A percentile compares a stretch with the other conserved stretches of the same genome.
These are phyloP conservation scores for Moxostoma hubbsi DNA, from an alignment of 2,797 vertebrate genomes.

Conservation along the genomic window DNA sequence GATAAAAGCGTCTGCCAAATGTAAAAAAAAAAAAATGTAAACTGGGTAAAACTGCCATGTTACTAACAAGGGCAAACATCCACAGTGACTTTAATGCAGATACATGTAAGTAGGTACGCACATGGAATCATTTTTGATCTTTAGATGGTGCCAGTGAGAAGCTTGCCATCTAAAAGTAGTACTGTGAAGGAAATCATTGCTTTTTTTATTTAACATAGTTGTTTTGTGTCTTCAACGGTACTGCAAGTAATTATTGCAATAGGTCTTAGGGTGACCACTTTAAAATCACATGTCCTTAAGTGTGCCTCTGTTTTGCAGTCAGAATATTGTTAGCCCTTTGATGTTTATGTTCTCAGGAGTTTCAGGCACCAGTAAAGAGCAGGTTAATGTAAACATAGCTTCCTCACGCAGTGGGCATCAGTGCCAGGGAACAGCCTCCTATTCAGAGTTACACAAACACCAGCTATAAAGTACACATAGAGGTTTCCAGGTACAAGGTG, in stretches of 20 bases:
- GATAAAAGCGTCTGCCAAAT: no score
- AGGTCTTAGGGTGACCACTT: background rate
- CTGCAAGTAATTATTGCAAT: no score
- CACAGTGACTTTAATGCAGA: background rate
- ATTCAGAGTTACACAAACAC: conserved; percentile 16
- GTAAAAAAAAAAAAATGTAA: no score
- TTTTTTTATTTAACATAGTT: background rate
- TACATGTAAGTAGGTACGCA: background rate
- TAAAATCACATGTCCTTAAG: conserved; percentile 1
- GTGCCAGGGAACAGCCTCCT: background rate
- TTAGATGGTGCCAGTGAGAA: background rate
- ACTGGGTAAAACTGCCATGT: no score
- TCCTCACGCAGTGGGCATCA: conserved; percentile 38
- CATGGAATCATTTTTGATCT: background rate
- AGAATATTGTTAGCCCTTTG: conserved; percentile 6
- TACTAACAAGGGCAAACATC: background rate
- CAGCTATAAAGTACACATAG: conserved; percentile 19
- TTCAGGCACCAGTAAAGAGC: conserved; percentile 19
- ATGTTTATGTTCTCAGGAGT: conserved; percentile 37
- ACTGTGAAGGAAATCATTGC: background rate
- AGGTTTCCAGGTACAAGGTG: background rate
- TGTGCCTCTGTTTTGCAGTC: conserved; percentile 9
- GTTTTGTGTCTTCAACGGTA: background rate
- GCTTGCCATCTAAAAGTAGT: background rate
- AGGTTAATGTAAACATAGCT: conserved; percentile 18